These are phyloP conservation scores for Heterocephalus glaber DNA, from an alignment of 2,113 vertebrate species.

Conservation along the genomic window DNA sequence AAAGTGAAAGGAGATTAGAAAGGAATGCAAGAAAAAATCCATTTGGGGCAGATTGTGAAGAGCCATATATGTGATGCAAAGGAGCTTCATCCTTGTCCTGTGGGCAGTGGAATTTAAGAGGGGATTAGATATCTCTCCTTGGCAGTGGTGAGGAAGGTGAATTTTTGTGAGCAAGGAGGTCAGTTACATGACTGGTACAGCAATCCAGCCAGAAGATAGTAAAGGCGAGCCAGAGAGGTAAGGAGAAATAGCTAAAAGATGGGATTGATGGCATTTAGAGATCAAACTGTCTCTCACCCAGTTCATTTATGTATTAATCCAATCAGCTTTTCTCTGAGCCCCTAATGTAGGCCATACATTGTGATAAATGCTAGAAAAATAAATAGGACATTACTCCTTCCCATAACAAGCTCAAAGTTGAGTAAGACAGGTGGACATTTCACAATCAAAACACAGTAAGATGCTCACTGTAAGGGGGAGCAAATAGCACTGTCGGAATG, in stretches of 20 bases:
- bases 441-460: not conserved
- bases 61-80: not conserved
- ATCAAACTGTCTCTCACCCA: not conserved
- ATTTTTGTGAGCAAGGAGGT: not conserved
- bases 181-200: not conserved
- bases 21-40: not conserved
- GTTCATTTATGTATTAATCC: conserved; percentile 37
- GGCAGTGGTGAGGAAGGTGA: not conserved
- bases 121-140: not conserved
- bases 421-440: conserved; percentile 9
- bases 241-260: not conserved
- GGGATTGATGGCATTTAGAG: not conserved
- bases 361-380: conserved; percentile 55
- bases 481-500: not conserved
- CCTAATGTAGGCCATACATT: not conserved
- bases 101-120: not conserved
- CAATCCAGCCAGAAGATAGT: not conserved
- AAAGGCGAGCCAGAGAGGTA: not conserved
- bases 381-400: not conserved
- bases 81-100: not conserved
- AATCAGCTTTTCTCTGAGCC: not conserved
- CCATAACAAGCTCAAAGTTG: conserved; percentile 6
- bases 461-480: not conserved
- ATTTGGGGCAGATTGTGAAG: not conserved
- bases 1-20: not conserved